Conservation (phyloP, 2,888 invertebrate genomes). For the Pheosia tremula region DNA sequence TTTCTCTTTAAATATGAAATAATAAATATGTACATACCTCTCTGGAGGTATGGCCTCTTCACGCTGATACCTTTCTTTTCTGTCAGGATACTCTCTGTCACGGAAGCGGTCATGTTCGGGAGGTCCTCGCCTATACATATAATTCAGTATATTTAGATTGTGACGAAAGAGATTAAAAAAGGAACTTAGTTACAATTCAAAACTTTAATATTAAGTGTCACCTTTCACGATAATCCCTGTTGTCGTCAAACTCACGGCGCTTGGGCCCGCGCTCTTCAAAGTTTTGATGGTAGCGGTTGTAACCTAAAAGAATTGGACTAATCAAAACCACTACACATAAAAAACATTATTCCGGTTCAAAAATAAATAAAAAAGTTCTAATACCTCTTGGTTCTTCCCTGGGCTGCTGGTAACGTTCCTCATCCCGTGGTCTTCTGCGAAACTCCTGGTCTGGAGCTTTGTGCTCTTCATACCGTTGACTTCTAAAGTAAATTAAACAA, state of each 20-base stretch:
- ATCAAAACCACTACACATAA: not conserved
- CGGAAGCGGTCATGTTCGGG: slow-evolving; percentile 64
- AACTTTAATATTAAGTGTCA: slow-evolving; percentile 25
- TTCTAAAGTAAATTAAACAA: slow-evolving; percentile 38
- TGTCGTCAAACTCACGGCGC: slow-evolving; percentile 61
- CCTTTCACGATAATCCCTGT: slow-evolving; percentile 64
- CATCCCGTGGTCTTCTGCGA: slow-evolving; percentile 62
- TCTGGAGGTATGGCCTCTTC: slow-evolving; percentile 64
- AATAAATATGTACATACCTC: slow-evolving; percentile 52
- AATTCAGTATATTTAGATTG: not conserved
- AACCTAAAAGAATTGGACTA: slow-evolving; percentile 36
- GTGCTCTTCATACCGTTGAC: slow-evolving; percentile 60
- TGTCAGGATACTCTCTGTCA: slow-evolving; percentile 64
- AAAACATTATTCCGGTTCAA: not conserved
- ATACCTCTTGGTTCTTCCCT: slow-evolving; percentile 68
- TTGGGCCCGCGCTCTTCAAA: slow-evolving; percentile 65
- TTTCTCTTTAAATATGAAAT: slow-evolving; percentile 14
- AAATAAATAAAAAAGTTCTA: not conserved
- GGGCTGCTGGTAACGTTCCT: slow-evolving; percentile 47
- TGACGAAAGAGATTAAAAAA: not conserved
- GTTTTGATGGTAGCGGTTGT: slow-evolving; percentile 61
- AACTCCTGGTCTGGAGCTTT: slow-evolving; percentile 56
- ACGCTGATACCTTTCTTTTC: slow-evolving; percentile 63
- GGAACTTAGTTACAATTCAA: not conserved
- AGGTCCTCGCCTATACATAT: slow-evolving; percentile 54